Conservation (phyloP, 2,113 vertebrate species). For the Daboia siamensis region DNA sequence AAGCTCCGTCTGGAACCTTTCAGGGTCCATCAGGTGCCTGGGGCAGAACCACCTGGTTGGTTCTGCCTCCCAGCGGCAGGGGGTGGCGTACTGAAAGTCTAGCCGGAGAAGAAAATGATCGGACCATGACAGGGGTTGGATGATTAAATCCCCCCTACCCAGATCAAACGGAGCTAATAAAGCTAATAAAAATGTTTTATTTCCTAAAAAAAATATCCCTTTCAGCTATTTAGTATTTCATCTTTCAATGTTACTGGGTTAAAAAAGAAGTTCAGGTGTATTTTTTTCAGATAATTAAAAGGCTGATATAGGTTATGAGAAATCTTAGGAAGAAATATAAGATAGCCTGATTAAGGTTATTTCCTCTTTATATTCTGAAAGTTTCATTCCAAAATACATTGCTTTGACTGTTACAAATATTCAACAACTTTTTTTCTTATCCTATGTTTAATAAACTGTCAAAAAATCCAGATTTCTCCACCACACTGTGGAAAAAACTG, state of each 20-base stretch:
- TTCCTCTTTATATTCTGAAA: neutral
- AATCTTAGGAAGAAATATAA: neutral
- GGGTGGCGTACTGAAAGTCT: no score
- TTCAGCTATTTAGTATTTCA: neutral
- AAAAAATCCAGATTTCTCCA: neutral
- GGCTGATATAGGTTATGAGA: conserved; percentile 3
- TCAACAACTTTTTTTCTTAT: neutral
- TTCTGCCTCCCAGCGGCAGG: no score
- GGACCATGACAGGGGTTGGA: no score
- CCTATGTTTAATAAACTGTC: neutral
- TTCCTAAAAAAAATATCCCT: no score
- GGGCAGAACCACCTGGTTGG: no score
- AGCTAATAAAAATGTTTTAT: no score
- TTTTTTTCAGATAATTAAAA: neutral
- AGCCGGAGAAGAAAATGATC: no score
- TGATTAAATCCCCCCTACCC: no score
- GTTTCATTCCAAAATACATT: neutral
- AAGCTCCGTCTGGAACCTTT: no score
- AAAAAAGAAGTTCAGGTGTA: neutral
- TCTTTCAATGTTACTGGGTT: neutral
- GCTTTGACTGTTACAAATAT: neutral
- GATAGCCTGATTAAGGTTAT: neutral
- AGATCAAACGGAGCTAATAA: no score
- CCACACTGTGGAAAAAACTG: neutral
- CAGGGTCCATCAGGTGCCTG: no score